phyloP scores from a whole-genome alignment of 2,113 vertebrate genomes.

The Lethenteron camtschaticum region DNA sequence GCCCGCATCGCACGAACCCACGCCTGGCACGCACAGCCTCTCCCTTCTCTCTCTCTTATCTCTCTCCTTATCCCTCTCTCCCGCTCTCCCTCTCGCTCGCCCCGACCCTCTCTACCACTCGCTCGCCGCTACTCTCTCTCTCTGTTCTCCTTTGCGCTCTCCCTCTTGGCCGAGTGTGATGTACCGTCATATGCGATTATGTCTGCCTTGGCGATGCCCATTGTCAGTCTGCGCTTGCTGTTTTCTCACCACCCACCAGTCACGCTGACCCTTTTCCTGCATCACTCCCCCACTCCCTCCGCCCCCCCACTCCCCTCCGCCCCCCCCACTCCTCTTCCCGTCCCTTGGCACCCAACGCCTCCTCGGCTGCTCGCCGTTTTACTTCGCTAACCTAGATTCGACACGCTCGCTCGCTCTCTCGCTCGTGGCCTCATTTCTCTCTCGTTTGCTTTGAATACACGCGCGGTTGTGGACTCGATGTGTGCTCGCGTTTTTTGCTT shows the following conservation, averaged over 20 bases:
- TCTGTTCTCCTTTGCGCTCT: background rate
- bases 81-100: background rate
- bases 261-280: background rate
- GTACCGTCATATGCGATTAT: background rate
- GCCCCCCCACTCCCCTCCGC: background rate
- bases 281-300: background rate
- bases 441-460: background rate
- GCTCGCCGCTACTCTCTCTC: background rate
- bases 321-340: background rate
- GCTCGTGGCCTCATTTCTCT: background rate
- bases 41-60: background rate
- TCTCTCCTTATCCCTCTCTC: background rate
- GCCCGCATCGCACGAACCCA: too few species aligned
- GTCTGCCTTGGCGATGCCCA: background rate
- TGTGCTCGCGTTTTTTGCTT: background rate
- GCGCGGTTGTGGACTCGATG: too few species aligned
- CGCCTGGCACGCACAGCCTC: too few species aligned
- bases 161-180: background rate
- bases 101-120: background rate
- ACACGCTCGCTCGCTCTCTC: background rate
- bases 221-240: background rate
- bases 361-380: background rate
- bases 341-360: background rate
- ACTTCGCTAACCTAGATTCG: background rate
- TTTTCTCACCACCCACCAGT: background rate